Base-by-base conservation (phyloP, 2,113 vertebrate genomes). In the Alosa alosa region DNA sequence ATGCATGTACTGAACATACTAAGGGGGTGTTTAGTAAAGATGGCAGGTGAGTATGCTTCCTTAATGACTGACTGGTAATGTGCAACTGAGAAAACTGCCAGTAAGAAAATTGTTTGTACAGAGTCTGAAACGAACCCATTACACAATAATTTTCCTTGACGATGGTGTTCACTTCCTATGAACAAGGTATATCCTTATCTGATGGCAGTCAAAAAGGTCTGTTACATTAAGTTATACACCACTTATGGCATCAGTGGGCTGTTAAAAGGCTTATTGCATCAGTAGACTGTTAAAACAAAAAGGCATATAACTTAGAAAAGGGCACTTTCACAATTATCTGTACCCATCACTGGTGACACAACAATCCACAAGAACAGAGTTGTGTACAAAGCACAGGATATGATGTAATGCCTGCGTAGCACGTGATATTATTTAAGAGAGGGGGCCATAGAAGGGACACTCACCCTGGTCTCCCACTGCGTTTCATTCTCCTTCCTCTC, bases 381-480 rank as follows among this genome's bases (percentile, higher is more conserved):
- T 22, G 20, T 60, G 55, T 60, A 22, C 4, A 17, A n/a, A 39
- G 25, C 31, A 15, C 13, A 78, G 72, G 72, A 78, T 78, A 31
- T 78, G 72, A 78, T 78, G 72, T 41, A 50, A 45, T 22, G 18
- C 31, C 25, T 75, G n/a, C 25, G 10, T 7, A 7, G 60, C 18
- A 64, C n/a, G 60, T 64, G 60, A 64, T 25, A 20, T 64, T 6
- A 64, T 44, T 44, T 44, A 31, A 31, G 41, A 44, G 41, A 2
- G 1, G 41, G 41, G 41, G 41, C 41, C 41, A 44, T 44, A 44
- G 64, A 36, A 15, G 68, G 31, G 25, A 82, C 39, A 45, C 96
- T 96, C 94, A 99, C 98, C 96, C 97, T 95, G 0, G 98, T 99
- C 93, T 98, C 97, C 98, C 98, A 99, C 0, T 97, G 95, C 84